Base-by-base conservation (phyloP, 2,113 vertebrate species). In the Ictalurus punctatus region DNA sequence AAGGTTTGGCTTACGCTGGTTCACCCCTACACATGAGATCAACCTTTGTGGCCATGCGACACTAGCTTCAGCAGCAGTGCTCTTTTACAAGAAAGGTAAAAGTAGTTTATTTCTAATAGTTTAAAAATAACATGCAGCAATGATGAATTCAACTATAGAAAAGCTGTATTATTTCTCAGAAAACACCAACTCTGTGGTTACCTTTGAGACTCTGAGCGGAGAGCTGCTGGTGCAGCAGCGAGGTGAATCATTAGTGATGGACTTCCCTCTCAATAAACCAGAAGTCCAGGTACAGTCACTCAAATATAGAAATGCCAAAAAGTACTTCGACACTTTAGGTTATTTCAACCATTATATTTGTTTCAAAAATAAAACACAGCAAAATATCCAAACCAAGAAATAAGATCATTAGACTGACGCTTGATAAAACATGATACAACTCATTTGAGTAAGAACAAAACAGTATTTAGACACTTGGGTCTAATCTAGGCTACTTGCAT, bases 11-110 rank as follows among this genome's bases (percentile, higher is more conserved):
- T 95, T 99, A n/a, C 95, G 97, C 25, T 99, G 98, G 98, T 99
- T 99, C 90, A 98, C 97, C 0, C 98, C 98, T 17, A 92, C 90
- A 4, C 96, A 44, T 90, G 98, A 99, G 91, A 93, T 98, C 85
- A 92, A 95, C 10, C 96, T 99, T 83, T 99, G 98, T 81, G 98
- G 98, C 61, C 97, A 99, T 0, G 98, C 97, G 84, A 99, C 98
- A 1, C 93, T 99, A 90, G 98, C 97, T 63, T 95, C 98, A 76
- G 96, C 98, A 25, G 96, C 97, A 59, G 97, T 98, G 83, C 93
- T 99, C 78, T 98, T 99, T 92, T 92, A 94, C 0, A 2, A 95
- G 86, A 93, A 95, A 92, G 96, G 97, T 99, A 96, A 96, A 85
- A 87, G 67, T 59, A 2, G 13, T 65, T 37, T 13, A 34, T 79